Evolutionary conservation across 2,113 vertebrate species (phyloP).

Genomic region (Psilopogon haemacephalus): DNA sequence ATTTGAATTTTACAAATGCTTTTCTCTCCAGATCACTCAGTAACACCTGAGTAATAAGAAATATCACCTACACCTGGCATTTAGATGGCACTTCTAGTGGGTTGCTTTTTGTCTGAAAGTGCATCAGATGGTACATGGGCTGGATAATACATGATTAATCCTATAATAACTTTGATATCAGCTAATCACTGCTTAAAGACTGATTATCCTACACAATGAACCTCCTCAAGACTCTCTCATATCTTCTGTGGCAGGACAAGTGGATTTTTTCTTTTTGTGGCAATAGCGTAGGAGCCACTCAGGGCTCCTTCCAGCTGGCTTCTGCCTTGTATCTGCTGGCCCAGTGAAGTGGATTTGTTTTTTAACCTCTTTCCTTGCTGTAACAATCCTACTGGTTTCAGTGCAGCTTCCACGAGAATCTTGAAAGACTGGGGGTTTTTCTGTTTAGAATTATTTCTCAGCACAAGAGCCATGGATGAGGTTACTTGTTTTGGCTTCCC

Average conservation of each 20-base stretch:
- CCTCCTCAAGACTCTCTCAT: neutral
- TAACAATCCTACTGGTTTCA: neutral
- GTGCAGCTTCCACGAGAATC: neutral
- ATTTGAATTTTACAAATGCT: neutral
- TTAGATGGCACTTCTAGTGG: neutral
- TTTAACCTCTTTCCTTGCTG: neutral
- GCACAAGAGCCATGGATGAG: neutral
- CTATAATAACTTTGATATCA: neutral
- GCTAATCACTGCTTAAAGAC: neutral
- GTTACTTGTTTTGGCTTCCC: neutral
- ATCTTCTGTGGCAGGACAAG: neutral
- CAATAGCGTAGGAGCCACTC: conserved; percentile 16
- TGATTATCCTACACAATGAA: neutral
- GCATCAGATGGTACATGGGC: neutral
- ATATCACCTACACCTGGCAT: neutral
- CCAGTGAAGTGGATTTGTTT: neutral
- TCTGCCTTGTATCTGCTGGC: neutral
- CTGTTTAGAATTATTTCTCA: neutral
- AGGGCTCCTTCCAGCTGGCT: neutral
- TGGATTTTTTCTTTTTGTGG: neutral
- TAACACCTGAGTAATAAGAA: neutral
- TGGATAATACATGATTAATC: neutral
- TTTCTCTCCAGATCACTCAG: neutral
- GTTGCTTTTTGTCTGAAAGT: neutral
- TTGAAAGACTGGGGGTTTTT: neutral